Base-by-base conservation (phyloP, 1,140 invertebrate genomes). In the Macrosteles quadrilineatus region DNA sequence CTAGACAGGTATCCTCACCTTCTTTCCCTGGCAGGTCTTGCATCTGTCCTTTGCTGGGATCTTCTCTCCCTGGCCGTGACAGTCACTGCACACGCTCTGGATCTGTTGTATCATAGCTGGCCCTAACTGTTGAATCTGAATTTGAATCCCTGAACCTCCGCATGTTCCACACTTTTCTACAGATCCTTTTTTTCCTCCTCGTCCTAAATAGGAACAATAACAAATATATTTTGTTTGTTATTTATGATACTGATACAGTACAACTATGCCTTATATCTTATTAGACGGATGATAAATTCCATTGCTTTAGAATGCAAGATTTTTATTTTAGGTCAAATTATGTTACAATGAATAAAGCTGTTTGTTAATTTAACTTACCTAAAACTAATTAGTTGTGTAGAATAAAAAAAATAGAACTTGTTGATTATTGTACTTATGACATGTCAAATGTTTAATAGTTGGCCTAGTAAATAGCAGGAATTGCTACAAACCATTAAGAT, bases 21-120 rank as follows among this genome's bases (percentile, higher is more conserved):
- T 98, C 70, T 91, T 90, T 14, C 97, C 98, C 76, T 90, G 85
- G 78, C 97, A 99, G 66, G 87, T 86, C 83, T 97, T 98, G 84
- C 97, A 99, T 65, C 93, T 87, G 81, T 98, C 94, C 78, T 97
- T 96, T 1, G 92, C 86, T 75, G 89, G 89, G 71, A 95, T 92
- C 31, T 87, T 85, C 76, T 98, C 95, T 31, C 96, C 93, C 73
- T 91, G 87, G 21, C 97, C 98, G 29, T 87, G 83, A 79, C 98
- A 99, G 19, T 96, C 91, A 2, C 80, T 73, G 81, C 98, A 99
- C 43, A 93, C 86, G 6, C 89, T 88, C 80, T 99, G 97, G 29
- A 97, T 90, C 79, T 99, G 97, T 78, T 99, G 98, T 72, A 99
- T 89, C 89, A 99, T 96, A 27, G 95, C 95, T 19, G 96, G 96